Evolutionary conservation across 2,888 invertebrate species (phyloP), one percentile per base, ranked within the genome.

Genomic region (Helleia helle): DNA sequence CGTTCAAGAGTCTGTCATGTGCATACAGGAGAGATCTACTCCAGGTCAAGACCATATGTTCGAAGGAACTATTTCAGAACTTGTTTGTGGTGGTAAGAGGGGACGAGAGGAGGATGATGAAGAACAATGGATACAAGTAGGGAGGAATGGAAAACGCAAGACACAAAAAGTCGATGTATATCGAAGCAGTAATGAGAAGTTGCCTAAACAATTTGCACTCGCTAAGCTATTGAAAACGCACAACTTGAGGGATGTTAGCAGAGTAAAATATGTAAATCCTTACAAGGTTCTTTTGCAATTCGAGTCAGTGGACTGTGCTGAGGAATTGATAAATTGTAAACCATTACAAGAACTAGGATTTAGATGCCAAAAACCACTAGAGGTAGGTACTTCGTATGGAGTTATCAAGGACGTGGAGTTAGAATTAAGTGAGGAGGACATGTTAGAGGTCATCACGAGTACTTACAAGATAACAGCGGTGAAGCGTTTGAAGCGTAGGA

Each of bases 301-400:
- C 9, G 30, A 31, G 17, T 14, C 6, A 3, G 12, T 17, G 4
- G 9, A 26, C 4, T 24, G 18, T 25, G 22, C 34, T 5, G 30
- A 29, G 3, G 0, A 5, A 1, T 5, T 39, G 1, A 17, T 30
- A 6, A 26, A 30, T 9, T 43, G 39, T 5, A 12, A 36, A 13
- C 24, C 14, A 3, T 13, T 43, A 7, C 11, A 31, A 29, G 27
- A 13, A 12, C 25, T 43, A 18, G 39, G 36, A 3, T 43, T 28
- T 28, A 36, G 38, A 7, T 43, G 38, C 3, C 39, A 36, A 18
- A 28, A 11, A 8, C 42, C 42, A 1, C 4, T 29, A 1, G 36
- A 43, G 15, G 42, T 43, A 8, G 29, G 9, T 4, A 22, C 36
- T 4, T 43, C 39, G 1, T 43, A 43, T 13, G 36, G 39, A 36